These are phyloP conservation scores for Euwallacea fornicatus DNA, from an alignment of 1,140 invertebrate species.

Conservation along the genomic window DNA sequence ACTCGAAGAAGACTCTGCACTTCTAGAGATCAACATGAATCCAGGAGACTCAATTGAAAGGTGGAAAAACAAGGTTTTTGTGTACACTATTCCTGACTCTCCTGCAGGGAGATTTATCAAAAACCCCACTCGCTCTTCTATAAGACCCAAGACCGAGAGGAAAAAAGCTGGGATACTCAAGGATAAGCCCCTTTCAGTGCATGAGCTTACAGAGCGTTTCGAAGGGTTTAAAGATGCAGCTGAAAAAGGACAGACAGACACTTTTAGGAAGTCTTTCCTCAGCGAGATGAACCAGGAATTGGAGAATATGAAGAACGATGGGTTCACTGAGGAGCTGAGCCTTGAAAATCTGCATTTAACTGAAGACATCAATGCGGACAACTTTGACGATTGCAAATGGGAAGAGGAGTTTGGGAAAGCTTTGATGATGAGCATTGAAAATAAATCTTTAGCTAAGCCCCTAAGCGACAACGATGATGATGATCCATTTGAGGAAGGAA, in stretches of 20 bases:
- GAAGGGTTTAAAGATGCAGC: slow-evolving; percentile 35
- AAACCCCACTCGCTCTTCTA: neutral
- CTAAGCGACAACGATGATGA: no score
- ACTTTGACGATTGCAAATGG: neutral
- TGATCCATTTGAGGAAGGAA: no score
- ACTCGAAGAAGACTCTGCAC: neutral
- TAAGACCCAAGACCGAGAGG: neutral
- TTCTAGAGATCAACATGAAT: neutral
- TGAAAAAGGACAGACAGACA: slow-evolving; percentile 32
- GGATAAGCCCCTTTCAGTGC: slow-evolving; percentile 8
- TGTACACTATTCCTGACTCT: neutral
- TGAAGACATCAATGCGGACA: slow-evolving; percentile 23
- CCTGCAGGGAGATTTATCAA: slow-evolving; percentile 4
- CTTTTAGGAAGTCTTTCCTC: slow-evolving; percentile 29
- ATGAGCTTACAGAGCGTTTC: slow-evolving; percentile 21
- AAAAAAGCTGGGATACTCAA: slow-evolving; percentile 10
- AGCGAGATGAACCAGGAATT: slow-evolving; percentile 33
- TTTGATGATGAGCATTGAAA: neutral
- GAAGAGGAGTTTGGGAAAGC: neutral
- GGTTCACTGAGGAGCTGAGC: slow-evolving; percentile 35
- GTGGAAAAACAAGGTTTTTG: slow-evolving; percentile 8
- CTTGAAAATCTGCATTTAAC: slow-evolving; percentile 24
- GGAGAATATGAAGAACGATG: slow-evolving; percentile 36
- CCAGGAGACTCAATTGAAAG: neutral
- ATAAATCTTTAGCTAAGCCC: neutral